Conservation (phyloP, 1,140 invertebrate species). For the Pentalonia nigronervosa region DNA sequence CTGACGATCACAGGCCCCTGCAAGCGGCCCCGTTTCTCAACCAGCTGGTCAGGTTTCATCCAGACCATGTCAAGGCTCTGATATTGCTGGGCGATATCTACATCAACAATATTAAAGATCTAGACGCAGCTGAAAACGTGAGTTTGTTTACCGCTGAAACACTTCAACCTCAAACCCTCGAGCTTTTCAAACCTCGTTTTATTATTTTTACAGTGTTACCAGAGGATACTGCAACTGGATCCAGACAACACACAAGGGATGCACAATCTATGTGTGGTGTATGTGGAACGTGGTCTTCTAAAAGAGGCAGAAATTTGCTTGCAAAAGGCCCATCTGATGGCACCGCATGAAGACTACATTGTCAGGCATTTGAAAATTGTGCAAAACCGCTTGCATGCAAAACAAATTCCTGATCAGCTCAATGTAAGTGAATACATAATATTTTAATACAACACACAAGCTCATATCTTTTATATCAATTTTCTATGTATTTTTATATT, state of each 20-base stretch:
- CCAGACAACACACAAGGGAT: slow-evolving; percentile 92
- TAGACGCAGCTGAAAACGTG: slow-evolving; percentile 89
- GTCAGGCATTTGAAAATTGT: slow-evolving; percentile 87
- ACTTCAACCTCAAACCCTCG: neutral
- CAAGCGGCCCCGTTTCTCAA: slow-evolving; percentile 93
- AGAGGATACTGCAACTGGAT: slow-evolving; percentile 84
- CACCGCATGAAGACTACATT: slow-evolving; percentile 90
- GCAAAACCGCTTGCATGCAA: slow-evolving; percentile 67
- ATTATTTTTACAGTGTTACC: slow-evolving; percentile 78
- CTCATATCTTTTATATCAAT: neutral
- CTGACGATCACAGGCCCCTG: slow-evolving; percentile 84
- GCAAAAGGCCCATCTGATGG: slow-evolving; percentile 77
- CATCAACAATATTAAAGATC: slow-evolving; percentile 93
- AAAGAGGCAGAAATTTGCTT: slow-evolving; percentile 84
- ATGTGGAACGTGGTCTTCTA: slow-evolving; percentile 88
- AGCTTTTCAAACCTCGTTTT: neutral
- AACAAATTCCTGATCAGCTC: slow-evolving; percentile 29
- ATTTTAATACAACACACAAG: neutral
- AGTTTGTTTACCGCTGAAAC: slow-evolving; percentile 63
- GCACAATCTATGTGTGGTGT: slow-evolving; percentile 95
- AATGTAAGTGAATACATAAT: neutral
- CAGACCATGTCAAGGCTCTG: slow-evolving; percentile 92
- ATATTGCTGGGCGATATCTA: slow-evolving; percentile 96
- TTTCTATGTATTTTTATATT: neutral
- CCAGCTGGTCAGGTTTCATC: slow-evolving; percentile 89